Evolutionary conservation across 2,113 vertebrate genomes (phyloP).

Genomic region (Falcunculus frontatus): DNA sequence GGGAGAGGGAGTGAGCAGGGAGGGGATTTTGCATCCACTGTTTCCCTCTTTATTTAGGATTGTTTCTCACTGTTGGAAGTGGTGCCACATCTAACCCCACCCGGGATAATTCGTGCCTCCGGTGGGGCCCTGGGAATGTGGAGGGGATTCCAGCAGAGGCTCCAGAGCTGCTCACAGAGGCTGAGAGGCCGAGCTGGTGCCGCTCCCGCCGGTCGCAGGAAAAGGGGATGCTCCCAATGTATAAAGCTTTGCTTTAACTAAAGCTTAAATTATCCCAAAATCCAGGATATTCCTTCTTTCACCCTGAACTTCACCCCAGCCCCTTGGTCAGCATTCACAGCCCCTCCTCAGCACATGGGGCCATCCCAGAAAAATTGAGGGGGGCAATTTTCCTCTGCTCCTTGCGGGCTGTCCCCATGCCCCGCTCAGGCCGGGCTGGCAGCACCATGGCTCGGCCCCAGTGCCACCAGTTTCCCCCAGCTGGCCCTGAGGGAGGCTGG

Average conservation of each 20-base stretch:
- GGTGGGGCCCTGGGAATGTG: accelerated
- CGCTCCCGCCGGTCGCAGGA: accelerated
- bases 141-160: neutral
- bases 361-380: neutral
- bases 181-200: neutral
- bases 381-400: neutral
- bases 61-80: neutral
- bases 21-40: neutral
- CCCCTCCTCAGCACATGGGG: neutral
- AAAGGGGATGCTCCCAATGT: neutral
- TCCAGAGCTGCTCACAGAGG: neutral
- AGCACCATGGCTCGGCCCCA: neutral
- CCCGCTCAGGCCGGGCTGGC: neutral
- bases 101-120: neutral
- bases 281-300: neutral
- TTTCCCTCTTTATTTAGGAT: neutral
- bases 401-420: neutral
- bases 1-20: accelerated
- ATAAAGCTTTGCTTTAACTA: neutral
- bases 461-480: neutral
- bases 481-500: neutral
- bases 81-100: neutral
- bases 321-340: accelerated
- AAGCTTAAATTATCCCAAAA: neutral
- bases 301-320: neutral